Evolutionary conservation across 2,888 invertebrate species (phyloP).

Genomic region (Drosophila vallismaia): DNA sequence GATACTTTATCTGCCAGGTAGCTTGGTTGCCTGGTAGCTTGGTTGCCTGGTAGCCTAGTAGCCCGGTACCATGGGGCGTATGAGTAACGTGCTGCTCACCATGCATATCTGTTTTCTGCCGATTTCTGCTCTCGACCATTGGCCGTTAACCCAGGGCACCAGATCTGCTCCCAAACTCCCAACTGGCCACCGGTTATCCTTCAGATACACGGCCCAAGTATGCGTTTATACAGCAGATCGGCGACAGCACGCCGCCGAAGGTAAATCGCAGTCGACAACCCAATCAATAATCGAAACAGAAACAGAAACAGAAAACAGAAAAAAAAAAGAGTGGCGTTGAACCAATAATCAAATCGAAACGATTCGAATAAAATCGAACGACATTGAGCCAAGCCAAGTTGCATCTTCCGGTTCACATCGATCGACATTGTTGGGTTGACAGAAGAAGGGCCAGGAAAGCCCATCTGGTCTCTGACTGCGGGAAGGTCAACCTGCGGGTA

Average conservation of each 20-base stretch:
- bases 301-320: background rate
- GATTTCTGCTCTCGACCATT: constrained; percentile 12
- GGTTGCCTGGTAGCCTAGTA: background rate
- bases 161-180: constrained; percentile 16
- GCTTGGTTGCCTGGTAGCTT: too few species aligned
- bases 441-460: too few species aligned
- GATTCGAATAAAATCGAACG: constrained; percentile 13
- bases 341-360: constrained; percentile 37
- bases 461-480: background rate
- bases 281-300: constrained; percentile 17
- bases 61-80: constrained; percentile 57
- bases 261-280: constrained; percentile 31
- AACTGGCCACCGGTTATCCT: constrained; percentile 50
- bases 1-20: constrained; percentile 59
- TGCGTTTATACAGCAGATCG: constrained; percentile 24
- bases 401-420: constrained; percentile 32
- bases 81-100: constrained; percentile 77
- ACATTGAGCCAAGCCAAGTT: constrained; percentile 15
- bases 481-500: constrained; percentile 46
- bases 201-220: constrained; percentile 20
- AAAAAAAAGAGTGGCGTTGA: constrained; percentile 35
- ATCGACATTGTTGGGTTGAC: too few species aligned
- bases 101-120: constrained; percentile 62
- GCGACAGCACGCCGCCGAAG: constrained; percentile 36
- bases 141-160: constrained; percentile 49